A percentile compares a stretch with the other conserved stretches of the same genome.
Conservation (phyloP, 2,888 invertebrate species). For the Sepiola atlantica region DNA sequence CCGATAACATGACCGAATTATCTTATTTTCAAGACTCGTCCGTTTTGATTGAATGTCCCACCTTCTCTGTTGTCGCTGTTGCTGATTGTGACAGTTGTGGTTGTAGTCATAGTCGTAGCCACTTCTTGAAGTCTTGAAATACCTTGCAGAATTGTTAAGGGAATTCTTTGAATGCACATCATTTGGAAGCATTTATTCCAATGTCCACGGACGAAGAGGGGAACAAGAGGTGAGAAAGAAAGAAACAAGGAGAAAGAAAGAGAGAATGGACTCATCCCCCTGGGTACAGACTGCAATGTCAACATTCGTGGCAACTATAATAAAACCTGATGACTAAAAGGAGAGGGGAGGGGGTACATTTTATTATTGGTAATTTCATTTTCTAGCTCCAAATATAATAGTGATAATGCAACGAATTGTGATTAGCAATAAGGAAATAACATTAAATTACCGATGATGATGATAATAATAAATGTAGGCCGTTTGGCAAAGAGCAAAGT, state of each 20-base stretch:
- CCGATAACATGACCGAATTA: constrained; percentile 32
- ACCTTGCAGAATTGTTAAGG: background rate
- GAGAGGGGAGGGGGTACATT: background rate
- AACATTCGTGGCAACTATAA: background rate
- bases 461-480: background rate
- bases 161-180: constrained; percentile 18
- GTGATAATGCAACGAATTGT: background rate
- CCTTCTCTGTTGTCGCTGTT: background rate
- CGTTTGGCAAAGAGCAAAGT: no score
- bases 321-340: background rate
- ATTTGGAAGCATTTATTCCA: background rate
- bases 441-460: background rate
- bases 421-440: background rate
- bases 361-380: background rate
- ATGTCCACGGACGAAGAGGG: background rate
- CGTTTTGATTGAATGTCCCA: background rate
- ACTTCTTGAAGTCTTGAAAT: constrained; percentile 20
- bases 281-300: background rate
- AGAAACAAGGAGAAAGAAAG: background rate
- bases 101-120: background rate
- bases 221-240: background rate
- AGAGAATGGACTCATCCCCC: background rate
- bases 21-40: background rate
- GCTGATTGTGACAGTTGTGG: no score
- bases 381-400: background rate